Evolutionary conservation across 2,888 invertebrate species (phyloP).

Genomic region (Rhopalosiphum nymphaeae): DNA sequence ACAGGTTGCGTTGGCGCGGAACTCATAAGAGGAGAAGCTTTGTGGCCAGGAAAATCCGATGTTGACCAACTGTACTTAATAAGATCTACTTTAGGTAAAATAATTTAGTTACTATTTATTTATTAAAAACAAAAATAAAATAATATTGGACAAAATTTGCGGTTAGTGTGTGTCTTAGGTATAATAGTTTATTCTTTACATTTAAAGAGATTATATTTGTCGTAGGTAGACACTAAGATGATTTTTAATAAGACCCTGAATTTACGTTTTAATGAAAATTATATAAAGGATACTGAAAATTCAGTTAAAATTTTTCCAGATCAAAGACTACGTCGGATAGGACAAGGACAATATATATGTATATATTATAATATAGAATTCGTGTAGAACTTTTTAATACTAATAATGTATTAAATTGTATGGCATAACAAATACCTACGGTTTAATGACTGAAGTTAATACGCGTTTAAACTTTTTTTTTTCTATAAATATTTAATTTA

Average conservation of each 20-base stretch:
- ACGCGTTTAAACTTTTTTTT: neutral
- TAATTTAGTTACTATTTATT: neutral
- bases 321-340: neutral
- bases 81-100: constrained; percentile 84
- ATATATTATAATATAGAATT: neutral
- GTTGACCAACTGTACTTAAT: constrained; percentile 98
- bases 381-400: neutral
- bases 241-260: neutral
- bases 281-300: neutral
- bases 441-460: neutral
- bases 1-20: constrained; percentile 89
- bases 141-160: neutral
- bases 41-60: constrained; percentile 99
- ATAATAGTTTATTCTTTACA: neutral
- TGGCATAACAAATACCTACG: neutral
- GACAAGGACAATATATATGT: neutral
- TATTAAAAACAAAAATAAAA: neutral
- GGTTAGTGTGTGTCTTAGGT: neutral
- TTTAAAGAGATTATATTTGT: neutral
- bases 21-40: constrained; percentile 87
- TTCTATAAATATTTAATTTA: neutral
- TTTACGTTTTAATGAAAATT: neutral
- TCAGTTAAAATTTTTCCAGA: neutral
- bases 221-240: neutral
- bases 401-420: neutral